Evolutionary conservation across 1,140 invertebrate genomes (phyloP), one percentile per base, ranked within the genome.

Genomic region (Solenopsis invicta): DNA sequence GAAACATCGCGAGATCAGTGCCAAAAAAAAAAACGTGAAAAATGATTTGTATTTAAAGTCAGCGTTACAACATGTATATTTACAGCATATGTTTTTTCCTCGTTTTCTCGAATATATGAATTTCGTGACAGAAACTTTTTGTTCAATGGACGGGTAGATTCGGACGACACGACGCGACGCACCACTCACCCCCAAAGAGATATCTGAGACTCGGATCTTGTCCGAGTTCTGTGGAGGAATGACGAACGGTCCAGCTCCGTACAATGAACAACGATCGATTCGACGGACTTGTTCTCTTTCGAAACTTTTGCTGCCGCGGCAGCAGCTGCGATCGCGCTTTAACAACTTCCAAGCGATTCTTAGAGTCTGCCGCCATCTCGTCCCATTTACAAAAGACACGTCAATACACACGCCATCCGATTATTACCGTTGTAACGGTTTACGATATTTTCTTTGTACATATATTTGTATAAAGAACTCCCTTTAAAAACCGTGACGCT

Each of bases 201-300:
- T 64, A 82, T 90, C 89, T 75, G 41, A 84, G 66, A 90, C 85
- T 85, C 85, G 52, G 75, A 87, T 87, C 89, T 82, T 50, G 89
- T 76, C 85, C 88, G 74, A 67, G 56, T 90, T 64, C 59, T 37
- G 29, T 4, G 10, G 24, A 77, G 45, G 62, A 66, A 21, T n/a
- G n/a, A n/a, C n/a, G n/a, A 56, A 90, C 74, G 82, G 87, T 85
- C 71, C 54, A 86, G 59, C 59, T 56, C 66, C 18, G 86, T 61
- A 88, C 88, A 90, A 88, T 87, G 75, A 61, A 72, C 54, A 59
- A 59, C 74, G 85, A 89, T 90, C 89, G 88, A 90, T 90, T 69
- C 41, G 89, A 88, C 86, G 75, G 64, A 80, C 61, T 86, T 80
- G n/a, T 59, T 77, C 61, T 66, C 64, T 62, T n/a, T 13, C 56